These are phyloP conservation scores for Drosophila parabipectinata DNA, from an alignment of 1,140 invertebrate species.

Conservation along the genomic window DNA sequence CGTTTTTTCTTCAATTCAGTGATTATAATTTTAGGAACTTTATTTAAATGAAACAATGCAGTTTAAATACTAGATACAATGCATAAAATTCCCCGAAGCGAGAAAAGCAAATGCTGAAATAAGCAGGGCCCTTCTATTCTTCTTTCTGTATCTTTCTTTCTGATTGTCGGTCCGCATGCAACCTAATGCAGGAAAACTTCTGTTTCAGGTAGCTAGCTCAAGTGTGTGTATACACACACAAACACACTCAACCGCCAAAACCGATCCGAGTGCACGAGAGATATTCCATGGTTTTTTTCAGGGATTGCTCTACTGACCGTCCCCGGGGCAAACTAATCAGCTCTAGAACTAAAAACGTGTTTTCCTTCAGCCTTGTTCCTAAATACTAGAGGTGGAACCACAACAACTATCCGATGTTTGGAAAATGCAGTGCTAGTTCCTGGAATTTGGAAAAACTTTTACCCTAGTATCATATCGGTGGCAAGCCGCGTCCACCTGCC, in stretches of 20 bases:
- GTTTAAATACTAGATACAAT: background rate
- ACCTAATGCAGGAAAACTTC: constrained; percentile 79
- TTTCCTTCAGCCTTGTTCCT: no score
- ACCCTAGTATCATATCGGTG: background rate
- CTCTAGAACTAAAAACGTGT: no score
- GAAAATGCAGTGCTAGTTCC: background rate
- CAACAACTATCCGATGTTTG: no score
- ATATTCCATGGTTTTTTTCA: no score
- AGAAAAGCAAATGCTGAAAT: constrained; percentile 38
- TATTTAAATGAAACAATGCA: background rate
- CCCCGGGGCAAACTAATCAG: no score
- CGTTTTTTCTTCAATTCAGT: background rate
- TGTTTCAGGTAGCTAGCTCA: constrained; percentile 75
- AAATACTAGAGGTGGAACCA: no score
- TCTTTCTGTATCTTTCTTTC: constrained; percentile 35
- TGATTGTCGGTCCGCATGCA: constrained; percentile 63
- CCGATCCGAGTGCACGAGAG: background rate
- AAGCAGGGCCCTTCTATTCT: constrained; percentile 34
- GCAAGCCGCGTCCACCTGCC: background rate
- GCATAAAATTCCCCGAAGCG: background rate
- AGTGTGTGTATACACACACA: constrained; percentile 16
- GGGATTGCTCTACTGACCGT: no score
- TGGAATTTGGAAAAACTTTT: background rate
- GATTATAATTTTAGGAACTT: background rate
- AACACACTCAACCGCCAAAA: background rate